Conservation (phyloP, 1,140 invertebrate species). For the Pachypsylla venusta region DNA sequence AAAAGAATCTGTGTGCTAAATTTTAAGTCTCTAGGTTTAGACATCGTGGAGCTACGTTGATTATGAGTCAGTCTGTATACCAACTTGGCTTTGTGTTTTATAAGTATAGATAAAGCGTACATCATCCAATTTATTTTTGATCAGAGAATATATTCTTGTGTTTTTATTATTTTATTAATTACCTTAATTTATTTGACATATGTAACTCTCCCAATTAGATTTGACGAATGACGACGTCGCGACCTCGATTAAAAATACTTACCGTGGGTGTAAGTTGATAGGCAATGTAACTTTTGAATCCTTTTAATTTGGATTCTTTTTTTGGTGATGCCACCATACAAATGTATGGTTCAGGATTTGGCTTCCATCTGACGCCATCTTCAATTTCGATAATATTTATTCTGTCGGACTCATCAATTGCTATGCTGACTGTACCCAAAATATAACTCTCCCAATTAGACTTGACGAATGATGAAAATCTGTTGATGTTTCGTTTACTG, state of each 20-base stretch:
- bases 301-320: conserved; percentile 93
- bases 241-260: conserved; percentile 30
- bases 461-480: conserved; percentile 87
- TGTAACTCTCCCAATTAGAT: neutral
- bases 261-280: conserved; percentile 88
- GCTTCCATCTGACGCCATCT: conserved; percentile 53
- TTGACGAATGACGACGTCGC: neutral
- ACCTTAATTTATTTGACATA: too few relatives aligned
- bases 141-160: too few relatives aligned
- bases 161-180: too few relatives aligned
- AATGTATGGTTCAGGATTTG: conserved; percentile 51
- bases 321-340: conserved; percentile 87
- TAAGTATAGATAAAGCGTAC: too few relatives aligned
- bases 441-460: conserved; percentile 83
- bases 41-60: too few relatives aligned
- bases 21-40: too few relatives aligned
- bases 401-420: conserved; percentile 57
- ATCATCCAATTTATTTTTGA: too few relatives aligned
- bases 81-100: too few relatives aligned
- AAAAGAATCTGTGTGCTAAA: too few relatives aligned
- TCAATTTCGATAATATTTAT: conserved; percentile 54
- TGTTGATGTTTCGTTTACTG: conserved; percentile 60
- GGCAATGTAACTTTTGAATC: conserved; percentile 92
- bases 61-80: too few relatives aligned
- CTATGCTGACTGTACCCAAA: conserved; percentile 54